Evolutionary conservation across 2,113 vertebrate genomes (phyloP), one percentile per base, ranked within the genome.

Genomic region (Albula glossodonta): DNA sequence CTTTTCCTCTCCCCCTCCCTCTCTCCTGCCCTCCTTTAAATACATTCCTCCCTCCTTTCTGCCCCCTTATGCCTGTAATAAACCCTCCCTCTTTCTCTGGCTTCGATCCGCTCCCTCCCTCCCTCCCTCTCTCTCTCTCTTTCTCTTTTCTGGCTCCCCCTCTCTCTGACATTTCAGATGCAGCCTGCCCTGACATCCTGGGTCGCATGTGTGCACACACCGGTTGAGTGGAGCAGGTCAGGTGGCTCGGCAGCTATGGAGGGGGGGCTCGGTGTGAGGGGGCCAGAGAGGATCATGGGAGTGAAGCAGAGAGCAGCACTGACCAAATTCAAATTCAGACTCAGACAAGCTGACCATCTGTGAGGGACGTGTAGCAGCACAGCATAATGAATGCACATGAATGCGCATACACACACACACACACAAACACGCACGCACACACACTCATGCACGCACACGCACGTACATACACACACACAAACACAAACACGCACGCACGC

Each of bases 1-100:
- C 85, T 74, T 82, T 82, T 48, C 74, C 60, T 78, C 51, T 41
- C 80, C 77, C 88, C 81, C 82, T 78, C 53, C 49, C 17, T 25
- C 78, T 31, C 70, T 74, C n/a, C 70, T 31, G 70, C 70, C 22
- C 70, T 74, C 70, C 22, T 74, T 74, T n/a, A 74, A 74, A 74
- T 10, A n/a, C 70, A 74, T 25, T n/a, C 70, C 70, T 74, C 70
- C 70, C 70, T 70, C 63, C 70, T 3, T 74, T 31, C 70, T n/a
- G n/a, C 9, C 31, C 70, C 70, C 70, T 10, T 9, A 5, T 74
- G 5, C 5, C n/a, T 31, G 4, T 10, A 9, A 25, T 70, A 83
- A 84, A 83, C 78, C 74, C 83, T 19, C 79, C 53, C 63, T 78
- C 80, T 84, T 10, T 74, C n/a, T 31, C n/a, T 74, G 1, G 1